Base-by-base conservation (phyloP, 2,113 vertebrate genomes). In the Bettongia penicillata region DNA sequence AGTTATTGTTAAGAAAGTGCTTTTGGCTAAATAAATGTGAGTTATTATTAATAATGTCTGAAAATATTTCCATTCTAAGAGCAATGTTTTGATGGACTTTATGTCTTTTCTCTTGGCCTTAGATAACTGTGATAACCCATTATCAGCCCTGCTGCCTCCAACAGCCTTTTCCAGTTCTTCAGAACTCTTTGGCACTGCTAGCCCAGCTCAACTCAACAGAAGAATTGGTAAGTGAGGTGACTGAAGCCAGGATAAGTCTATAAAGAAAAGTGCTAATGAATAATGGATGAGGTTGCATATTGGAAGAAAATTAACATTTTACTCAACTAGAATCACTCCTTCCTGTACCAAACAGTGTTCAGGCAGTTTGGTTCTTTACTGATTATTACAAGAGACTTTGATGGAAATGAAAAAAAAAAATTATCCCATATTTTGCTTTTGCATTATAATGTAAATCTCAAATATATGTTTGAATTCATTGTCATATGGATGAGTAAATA, bases 131-230 rank as follows among this genome's bases (percentile, higher is more conserved):
- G 99, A 99, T 97, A 98, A 99, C 61, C 99, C 99, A 0, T 96
- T 99, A 94, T 98, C 99, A 8, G 99, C 99, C 53, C 94, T 98
- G 51, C 98, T 99, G 7, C 99, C 98, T 55, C 98, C 98, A 55
- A 97, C 99, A 92, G 99, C 99, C 57, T 99, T 99, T 98, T 99
- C 98, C 96, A 99, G 99, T 98, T 99, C 99, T n/a, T 99, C 99
- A 24, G 99, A 99, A 94, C 95, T 99, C 96, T 98, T 98, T 61
- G 98, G 98, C 96, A 98, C 98, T 57, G 99, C 99, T 10, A 99
- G 99, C 48, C 98, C 99, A 6, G 99, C 99, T 97, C 99, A 99
- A 94, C 99, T 99, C 97, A 99, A 99, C 99, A 98, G 99, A 31
- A 98, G 99, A 98, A 99, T 99, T 96, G 99, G 99, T 99, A 98